phyloP scores from a whole-genome alignment of 2,888 invertebrate genomes.

The Limnephilus lunatus region DNA sequence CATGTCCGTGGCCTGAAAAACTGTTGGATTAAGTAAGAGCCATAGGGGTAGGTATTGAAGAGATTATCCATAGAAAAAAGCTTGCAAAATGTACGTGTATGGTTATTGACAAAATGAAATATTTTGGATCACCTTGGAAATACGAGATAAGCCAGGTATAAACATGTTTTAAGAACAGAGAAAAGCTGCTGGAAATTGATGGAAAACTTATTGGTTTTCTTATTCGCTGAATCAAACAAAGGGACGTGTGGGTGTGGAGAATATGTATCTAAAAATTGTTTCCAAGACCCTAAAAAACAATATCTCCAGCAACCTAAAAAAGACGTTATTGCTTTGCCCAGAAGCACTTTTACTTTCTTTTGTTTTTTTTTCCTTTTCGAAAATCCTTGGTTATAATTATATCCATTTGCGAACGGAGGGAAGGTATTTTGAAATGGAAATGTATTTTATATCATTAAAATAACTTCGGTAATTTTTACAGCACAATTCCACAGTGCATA shows the following conservation, averaged over 20 bases:
- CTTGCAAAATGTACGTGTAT: neutral
- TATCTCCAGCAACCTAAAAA: too few relatives aligned
- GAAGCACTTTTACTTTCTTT: too few relatives aligned
- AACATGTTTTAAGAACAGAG: neutral
- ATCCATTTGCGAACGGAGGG: too few relatives aligned
- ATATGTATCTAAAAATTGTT: neutral
- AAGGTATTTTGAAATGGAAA: too few relatives aligned
- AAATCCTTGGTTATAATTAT: too few relatives aligned
- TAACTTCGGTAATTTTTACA: too few relatives aligned
- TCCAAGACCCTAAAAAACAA: too few relatives aligned
- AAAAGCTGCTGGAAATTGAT: neutral
- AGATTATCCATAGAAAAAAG: constrained; percentile 44
- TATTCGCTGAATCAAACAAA: neutral
- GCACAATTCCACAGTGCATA: too few relatives aligned
- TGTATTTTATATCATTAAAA: too few relatives aligned
- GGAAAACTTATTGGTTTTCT: neutral
- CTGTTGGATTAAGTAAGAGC: constrained; percentile 17
- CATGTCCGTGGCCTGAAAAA: neutral
- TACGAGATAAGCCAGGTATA: neutral
- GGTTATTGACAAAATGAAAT: neutral
- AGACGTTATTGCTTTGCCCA: too few relatives aligned
- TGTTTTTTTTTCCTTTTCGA: too few relatives aligned
- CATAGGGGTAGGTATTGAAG: neutral
- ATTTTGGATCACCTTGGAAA: constrained; percentile 8
- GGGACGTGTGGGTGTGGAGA: neutral